Percentiles rank a stretch among this genome's conserved stretches.
These are phyloP conservation scores for Lepilemur ruficaudatus DNA, from an alignment of 2,797 vertebrate genomes.

Conservation along the genomic window DNA sequence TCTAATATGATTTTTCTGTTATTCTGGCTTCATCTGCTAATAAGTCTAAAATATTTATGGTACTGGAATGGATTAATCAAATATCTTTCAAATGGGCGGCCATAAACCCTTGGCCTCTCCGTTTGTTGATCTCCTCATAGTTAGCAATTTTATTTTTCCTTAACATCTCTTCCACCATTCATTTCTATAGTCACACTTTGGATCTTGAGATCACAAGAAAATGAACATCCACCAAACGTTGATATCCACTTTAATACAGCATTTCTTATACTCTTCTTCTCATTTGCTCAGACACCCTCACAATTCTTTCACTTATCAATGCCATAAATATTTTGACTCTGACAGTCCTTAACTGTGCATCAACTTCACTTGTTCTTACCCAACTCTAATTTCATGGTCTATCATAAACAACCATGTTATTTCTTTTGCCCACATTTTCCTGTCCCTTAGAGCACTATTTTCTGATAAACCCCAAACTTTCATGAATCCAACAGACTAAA, in stretches of 20 bases:
- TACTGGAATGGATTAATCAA: not conserved
- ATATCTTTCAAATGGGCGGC: not conserved
- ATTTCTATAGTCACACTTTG: not conserved
- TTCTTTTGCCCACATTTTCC: not conserved
- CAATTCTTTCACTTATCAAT: not conserved
- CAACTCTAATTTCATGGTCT: not conserved
- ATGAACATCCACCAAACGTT: not conserved
- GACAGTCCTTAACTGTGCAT: not conserved
- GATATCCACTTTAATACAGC: not conserved
- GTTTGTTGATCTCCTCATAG: not conserved
- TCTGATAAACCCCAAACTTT: not conserved
- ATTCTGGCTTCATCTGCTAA: not conserved
- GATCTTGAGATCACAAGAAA: not conserved
- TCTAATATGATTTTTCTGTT: not conserved
- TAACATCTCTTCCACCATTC: not conserved
- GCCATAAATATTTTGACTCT: not conserved
- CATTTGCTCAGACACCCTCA: not conserved
- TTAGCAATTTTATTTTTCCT: not conserved
- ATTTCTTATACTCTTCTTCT: not conserved
- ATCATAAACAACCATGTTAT: not conserved
- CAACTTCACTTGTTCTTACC: not conserved
- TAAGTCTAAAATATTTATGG: not conserved
- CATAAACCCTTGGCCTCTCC: not conserved
- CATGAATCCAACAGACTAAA: not conserved
- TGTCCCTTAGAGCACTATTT: not conserved